These are phyloP conservation scores for Setophaga kirtlandii DNA, from an alignment of 2,113 vertebrate species.

Conservation along the genomic window DNA sequence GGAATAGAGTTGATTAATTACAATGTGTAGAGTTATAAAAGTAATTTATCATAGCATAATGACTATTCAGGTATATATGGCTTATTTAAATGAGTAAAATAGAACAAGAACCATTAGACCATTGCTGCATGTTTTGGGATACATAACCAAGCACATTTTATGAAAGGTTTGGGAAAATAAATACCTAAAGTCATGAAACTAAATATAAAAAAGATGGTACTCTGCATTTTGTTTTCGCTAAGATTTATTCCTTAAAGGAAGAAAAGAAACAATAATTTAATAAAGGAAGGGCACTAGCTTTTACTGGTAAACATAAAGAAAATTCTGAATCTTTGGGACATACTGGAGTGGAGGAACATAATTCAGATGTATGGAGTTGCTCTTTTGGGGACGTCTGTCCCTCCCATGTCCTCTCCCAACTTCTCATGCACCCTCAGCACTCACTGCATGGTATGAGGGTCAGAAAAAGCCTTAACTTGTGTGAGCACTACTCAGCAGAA, in stretches of 20 bases:
- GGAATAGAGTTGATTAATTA: background rate
- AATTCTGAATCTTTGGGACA: background rate
- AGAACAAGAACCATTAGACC: background rate
- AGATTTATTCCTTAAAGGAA: background rate
- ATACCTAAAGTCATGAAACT: background rate
- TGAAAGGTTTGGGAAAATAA: background rate
- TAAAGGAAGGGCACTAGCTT: background rate
- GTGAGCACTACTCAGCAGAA: background rate
- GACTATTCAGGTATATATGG: background rate
- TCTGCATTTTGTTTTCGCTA: background rate
- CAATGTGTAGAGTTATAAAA: background rate
- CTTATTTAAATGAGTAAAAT: background rate
- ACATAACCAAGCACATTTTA: background rate
- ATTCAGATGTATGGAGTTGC: background rate
- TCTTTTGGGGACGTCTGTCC: background rate
- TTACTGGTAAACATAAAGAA: background rate
- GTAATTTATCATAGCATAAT: background rate
- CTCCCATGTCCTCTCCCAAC: background rate
- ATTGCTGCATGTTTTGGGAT: background rate
- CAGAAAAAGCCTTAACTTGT: background rate
- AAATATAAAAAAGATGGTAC: background rate
- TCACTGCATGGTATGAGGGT: rapidly evolving
- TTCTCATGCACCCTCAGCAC: rapidly evolving
- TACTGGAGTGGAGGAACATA: background rate
- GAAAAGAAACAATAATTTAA: background rate